phyloP scores from a whole-genome alignment of 2,797 vertebrate genomes.

The Acrocephalus scirpaceus region DNA sequence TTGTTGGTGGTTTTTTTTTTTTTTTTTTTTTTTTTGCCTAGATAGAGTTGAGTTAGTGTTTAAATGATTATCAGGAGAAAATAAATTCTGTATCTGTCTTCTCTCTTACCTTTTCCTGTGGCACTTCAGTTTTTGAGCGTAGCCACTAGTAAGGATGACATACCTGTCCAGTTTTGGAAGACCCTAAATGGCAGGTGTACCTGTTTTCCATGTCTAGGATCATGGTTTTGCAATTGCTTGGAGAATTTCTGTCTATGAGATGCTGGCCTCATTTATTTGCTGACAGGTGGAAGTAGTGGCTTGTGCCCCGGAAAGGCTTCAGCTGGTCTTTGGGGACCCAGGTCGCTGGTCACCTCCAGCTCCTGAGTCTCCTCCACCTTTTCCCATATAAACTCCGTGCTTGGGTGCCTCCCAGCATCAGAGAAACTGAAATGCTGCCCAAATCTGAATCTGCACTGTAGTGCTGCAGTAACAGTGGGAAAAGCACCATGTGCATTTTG shows the following conservation, averaged over 20 bases:
- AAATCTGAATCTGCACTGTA: not conserved
- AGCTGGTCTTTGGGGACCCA: not conserved
- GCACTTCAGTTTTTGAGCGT: not conserved
- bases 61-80: not conserved
- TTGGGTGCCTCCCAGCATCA: not conserved
- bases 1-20: no score
- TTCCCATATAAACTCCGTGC: fast-evolving
- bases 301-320: not conserved
- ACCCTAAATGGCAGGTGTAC: not conserved
- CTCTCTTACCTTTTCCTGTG: not conserved
- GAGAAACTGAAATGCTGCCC: not conserved
- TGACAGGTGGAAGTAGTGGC: not conserved
- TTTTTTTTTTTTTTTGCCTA: not conserved
- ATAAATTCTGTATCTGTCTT: not conserved
- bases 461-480: not conserved
- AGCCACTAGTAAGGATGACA: fast-evolving
- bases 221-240: not conserved
- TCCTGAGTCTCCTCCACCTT: not conserved
- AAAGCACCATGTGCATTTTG: not conserved
- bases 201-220: not conserved
- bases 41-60: not conserved
- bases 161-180: not conserved
- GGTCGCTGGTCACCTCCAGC: fast-evolving
- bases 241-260: not conserved
- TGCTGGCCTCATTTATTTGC: not conserved